Evolutionary conservation across 2,797 vertebrate species (phyloP).

Genomic region (Hylomyscus alleni): DNA sequence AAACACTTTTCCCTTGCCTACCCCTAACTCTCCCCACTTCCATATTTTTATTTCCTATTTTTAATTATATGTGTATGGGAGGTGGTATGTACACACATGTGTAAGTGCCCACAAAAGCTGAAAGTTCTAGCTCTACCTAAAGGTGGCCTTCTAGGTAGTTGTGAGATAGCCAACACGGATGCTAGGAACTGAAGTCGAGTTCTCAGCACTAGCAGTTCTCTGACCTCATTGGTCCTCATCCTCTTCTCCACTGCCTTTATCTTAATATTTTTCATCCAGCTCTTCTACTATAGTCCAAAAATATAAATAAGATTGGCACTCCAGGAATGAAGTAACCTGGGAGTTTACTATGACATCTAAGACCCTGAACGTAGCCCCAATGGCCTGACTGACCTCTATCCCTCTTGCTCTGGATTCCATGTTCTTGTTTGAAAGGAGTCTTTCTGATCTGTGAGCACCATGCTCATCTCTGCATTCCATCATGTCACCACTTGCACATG

Average conservation of each 20-base stretch:
- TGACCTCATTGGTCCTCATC: background rate
- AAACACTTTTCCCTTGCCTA: background rate
- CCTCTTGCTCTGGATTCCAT: background rate
- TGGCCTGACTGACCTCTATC: accelerated
- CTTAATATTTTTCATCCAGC: background rate
- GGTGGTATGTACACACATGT: too few species aligned
- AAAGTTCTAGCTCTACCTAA: background rate
- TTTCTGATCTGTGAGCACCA: background rate
- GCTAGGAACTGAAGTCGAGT: background rate
- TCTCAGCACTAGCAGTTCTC: background rate
- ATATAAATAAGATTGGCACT: background rate
- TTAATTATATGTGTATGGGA: background rate
- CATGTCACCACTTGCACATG: accelerated
- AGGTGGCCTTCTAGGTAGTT: background rate
- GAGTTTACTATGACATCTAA: background rate
- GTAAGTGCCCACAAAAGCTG: background rate
- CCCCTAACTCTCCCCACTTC: background rate
- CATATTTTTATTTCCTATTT: background rate
- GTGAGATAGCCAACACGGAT: background rate
- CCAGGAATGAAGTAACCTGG: background rate
- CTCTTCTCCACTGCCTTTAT: background rate
- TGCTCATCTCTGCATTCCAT: background rate
- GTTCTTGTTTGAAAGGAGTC: background rate
- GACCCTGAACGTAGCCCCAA: background rate
- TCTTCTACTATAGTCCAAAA: background rate